Percentiles rank a stretch among this genome's conserved stretches.
These are phyloP conservation scores for Glyphotaelius pellucidus DNA, from an alignment of 2,888 invertebrate species.

Conservation along the genomic window DNA sequence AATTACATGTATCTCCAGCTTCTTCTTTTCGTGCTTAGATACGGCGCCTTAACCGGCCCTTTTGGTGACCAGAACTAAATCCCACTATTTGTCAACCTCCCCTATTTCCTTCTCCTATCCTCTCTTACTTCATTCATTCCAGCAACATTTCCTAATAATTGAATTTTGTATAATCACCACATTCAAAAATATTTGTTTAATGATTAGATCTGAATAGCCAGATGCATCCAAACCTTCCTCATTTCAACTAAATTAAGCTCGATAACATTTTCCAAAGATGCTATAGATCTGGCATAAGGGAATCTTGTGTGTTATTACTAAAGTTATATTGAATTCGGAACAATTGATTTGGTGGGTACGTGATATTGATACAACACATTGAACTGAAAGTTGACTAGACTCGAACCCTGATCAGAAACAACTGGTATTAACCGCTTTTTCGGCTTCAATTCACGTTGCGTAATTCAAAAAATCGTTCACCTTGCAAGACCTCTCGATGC, in stretches of 20 bases:
- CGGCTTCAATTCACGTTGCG: background rate
- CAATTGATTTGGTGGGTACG: background rate
- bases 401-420: too few relatives aligned
- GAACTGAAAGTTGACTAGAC: too few relatives aligned
- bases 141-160: background rate
- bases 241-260: background rate
- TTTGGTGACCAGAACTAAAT: too few relatives aligned
- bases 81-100: background rate
- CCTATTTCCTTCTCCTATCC: background rate
- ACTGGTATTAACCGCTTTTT: background rate
- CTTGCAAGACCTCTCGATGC: constrained; percentile 4
- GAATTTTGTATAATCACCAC: background rate
- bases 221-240: background rate
- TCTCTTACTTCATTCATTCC: background rate
- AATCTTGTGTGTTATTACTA: too few relatives aligned
- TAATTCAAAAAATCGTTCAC: constrained; percentile 20
- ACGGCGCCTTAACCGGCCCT: too few relatives aligned
- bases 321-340: background rate
- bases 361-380: too few relatives aligned
- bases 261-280: too few relatives aligned
- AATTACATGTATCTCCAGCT: too few relatives aligned
- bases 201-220: background rate
- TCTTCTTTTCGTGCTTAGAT: too few relatives aligned
- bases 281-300: too few relatives aligned
- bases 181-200: background rate